Conservation (phyloP, 2,113 vertebrate species). For the Cynopterus brachyotis region DNA sequence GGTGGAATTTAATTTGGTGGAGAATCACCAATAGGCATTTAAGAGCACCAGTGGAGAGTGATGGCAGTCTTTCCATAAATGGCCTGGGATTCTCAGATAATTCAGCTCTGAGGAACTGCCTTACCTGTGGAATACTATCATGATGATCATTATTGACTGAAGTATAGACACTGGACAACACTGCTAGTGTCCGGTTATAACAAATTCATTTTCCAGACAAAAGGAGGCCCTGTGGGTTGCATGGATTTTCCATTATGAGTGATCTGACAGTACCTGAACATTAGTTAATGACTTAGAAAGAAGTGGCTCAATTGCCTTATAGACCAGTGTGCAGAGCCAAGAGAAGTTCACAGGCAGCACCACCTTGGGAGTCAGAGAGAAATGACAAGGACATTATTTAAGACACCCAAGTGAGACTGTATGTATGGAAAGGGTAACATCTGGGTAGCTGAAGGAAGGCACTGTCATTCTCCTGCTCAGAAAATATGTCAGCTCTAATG, state of each 20-base stretch:
- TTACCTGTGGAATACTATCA: background rate
- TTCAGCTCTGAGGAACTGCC: background rate
- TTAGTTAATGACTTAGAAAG: slow-evolving; percentile 33
- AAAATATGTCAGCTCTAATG: slow-evolving; percentile 23
- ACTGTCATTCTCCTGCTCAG: background rate
- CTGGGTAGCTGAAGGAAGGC: background rate
- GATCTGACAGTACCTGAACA: background rate
- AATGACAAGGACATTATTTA: slow-evolving; percentile 49
- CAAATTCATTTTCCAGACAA: slow-evolving; percentile 19
- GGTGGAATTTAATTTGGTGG: background rate
- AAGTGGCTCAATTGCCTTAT: background rate
- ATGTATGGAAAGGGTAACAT: background rate
- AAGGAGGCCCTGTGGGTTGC: slow-evolving; percentile 33
- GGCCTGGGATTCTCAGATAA: background rate
- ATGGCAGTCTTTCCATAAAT: background rate
- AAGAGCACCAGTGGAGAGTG: background rate
- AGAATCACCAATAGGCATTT: background rate
- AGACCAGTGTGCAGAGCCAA: background rate
- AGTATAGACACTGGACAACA: background rate
- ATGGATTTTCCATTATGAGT: background rate
- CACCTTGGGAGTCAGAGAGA: background rate
- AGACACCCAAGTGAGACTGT: slow-evolving; percentile 9
- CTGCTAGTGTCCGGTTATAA: background rate
- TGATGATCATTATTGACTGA: background rate
- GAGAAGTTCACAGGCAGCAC: background rate